Conservation (phyloP, 2,113 vertebrate species). For the Apodemus sylvaticus region DNA sequence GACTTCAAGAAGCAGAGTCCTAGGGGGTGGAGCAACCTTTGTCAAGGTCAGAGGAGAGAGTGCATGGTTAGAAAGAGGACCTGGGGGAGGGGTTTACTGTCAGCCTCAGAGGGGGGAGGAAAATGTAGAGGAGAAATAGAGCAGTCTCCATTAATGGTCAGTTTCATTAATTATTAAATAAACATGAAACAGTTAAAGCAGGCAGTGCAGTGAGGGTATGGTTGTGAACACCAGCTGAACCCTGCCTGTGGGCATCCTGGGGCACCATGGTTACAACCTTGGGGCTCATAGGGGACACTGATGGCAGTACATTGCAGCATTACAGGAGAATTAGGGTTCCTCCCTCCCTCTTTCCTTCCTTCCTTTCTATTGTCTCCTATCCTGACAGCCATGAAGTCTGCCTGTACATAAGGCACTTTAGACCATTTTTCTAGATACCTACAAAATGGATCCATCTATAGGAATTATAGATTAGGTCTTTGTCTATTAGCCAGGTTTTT, state of each 20-base stretch:
- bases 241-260: background rate
- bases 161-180: background rate
- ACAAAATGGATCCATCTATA: background rate
- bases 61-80: background rate
- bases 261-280: background rate
- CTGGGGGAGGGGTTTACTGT: background rate
- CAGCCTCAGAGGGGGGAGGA: background rate
- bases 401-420: background rate
- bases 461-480: background rate
- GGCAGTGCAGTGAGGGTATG: background rate
- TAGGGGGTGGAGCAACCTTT: background rate
- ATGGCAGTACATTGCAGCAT: background rate
- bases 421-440: background rate
- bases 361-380: background rate
- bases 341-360: background rate
- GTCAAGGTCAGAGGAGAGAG: background rate
- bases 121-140: background rate
- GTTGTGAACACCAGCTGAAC: background rate
- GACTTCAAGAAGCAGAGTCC: background rate
- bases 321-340: background rate
- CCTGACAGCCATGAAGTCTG: background rate
- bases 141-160: background rate
- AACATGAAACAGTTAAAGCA: background rate
- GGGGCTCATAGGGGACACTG: background rate
- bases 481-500: background rate